Base-by-base conservation (phyloP, 2,888 invertebrate genomes). In the Apamea epomidion region DNA sequence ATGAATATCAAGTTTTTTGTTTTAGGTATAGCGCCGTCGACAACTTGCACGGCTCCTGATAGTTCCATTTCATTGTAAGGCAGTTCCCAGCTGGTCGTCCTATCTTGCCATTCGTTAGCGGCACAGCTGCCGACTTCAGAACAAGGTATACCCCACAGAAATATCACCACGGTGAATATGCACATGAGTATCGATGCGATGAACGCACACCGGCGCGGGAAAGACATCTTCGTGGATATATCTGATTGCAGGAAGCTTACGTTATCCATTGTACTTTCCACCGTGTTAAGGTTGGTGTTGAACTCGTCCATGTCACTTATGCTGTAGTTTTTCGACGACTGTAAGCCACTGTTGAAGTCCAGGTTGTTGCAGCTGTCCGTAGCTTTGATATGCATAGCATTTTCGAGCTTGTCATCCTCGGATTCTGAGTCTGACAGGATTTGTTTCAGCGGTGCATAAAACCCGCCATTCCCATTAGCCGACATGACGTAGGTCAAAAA, bases 371-470 rank as follows among this genome's bases (percentile, higher is more conserved):
- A 96, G 86, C 95, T 95, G 64, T 95, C 96, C 21, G 94, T 91
- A 69, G 92, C 91, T 90, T 94, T 94, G 80, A 94, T 93, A 76
- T 93, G 93, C 82, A 90, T 90, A 68, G 92, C 95, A 94, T 96
- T 94, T 86, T 96, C 94, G 69, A 95, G 84, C 89, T 95, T 95
- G 29, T 98, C 98, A 91, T 98, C 98, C 91, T 98, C 98, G 0
- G 98, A 98, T 90, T 98, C 98, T 0, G 98, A 98, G 94, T 98
- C 98, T 78, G 98, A 98, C 89, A 98, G 97, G 87, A 98, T 98
- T 96, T 98, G 98, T 85, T 98, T 98, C 91, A 98, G 94, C 79
- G 98, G 98, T 90, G 98, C 97, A 93, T 98, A 98, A 91, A 97
- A 97, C 78, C 94, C 96, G 81, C 96, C 95, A 90, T 93, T 96